Evolutionary conservation across 2,797 vertebrate genomes (phyloP).

Genomic region (Phoebastria nigripes): DNA sequence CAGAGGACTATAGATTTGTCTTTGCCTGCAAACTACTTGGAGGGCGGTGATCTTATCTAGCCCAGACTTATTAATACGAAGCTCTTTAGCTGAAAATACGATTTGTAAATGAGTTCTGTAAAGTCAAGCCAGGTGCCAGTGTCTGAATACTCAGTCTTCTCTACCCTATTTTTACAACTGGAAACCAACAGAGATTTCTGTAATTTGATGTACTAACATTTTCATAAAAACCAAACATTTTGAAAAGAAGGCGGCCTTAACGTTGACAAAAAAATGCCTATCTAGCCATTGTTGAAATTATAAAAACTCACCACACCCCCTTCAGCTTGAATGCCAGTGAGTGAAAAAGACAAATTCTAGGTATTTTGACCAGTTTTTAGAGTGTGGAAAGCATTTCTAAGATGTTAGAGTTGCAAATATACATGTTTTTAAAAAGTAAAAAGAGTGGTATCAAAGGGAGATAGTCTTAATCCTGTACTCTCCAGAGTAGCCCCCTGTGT

Average conservation of each 20-base stretch:
- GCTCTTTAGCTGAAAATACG: neutral
- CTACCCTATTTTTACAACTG: neutral
- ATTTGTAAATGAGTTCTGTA: neutral
- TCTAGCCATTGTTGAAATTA: neutral
- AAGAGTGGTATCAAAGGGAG: neutral
- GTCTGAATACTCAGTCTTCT: neutral
- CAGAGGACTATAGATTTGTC: neutral
- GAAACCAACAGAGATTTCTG: neutral
- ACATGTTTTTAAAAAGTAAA: neutral
- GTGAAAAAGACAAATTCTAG: neutral
- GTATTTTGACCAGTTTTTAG: neutral
- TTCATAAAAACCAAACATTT: neutral
- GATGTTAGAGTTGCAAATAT: neutral
- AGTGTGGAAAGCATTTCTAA: neutral
- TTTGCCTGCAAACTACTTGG: neutral
- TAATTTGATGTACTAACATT: neutral
- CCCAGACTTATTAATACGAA: neutral
- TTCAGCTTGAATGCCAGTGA: neutral
- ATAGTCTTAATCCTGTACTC: neutral
- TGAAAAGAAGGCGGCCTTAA: neutral
- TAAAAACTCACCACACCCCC: neutral
- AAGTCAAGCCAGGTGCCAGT: neutral
- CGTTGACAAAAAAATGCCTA: neutral
- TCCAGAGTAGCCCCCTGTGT: neutral
- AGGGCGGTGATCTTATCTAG: neutral